These are phyloP conservation scores for Haliclona indistincta DNA, from an alignment of 37 sponge, comb jelly and placozoan genomes.

Conservation along the genomic window DNA sequence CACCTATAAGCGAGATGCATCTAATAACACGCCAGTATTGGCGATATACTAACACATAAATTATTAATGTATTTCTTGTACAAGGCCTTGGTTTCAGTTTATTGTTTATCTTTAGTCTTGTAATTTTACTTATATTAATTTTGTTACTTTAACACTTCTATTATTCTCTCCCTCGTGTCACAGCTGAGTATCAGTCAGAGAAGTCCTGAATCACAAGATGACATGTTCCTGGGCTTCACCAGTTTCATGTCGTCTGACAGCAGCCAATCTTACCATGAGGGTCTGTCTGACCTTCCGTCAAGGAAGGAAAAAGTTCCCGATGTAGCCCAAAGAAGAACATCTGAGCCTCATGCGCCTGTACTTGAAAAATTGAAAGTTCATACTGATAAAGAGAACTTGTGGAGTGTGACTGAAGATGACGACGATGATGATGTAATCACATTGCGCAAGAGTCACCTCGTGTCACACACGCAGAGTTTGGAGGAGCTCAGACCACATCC, in stretches of 20 bases:
- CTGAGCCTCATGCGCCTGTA: conserved; percentile 20
- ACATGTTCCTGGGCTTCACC: conserved; percentile 18
- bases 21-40: no score
- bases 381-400: conserved; percentile 10
- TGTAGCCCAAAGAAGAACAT: conserved; percentile 1
- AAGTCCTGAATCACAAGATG: conserved; percentile 29
- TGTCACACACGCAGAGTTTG: no score
- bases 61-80: no score
- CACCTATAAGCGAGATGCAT: no score
- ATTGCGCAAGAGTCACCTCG: no score
- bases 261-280: conserved; percentile 58
- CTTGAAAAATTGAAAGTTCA: neutral
- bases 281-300: conserved; percentile 20
- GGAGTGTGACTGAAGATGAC: neutral
- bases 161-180: neutral
- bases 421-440: conserved; percentile 16
- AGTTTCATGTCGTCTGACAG: conserved; percentile 12
- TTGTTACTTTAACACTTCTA: neutral
- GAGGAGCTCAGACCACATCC: no score
- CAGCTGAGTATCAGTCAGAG: conserved; percentile 55
- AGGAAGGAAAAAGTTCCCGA: neutral
- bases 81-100: no score
- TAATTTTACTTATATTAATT: neutral
- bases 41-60: no score
- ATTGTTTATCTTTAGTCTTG: no score